Evolutionary conservation across 2,113 vertebrate genomes (phyloP).

Genomic region (Marmota flaviventris): DNA sequence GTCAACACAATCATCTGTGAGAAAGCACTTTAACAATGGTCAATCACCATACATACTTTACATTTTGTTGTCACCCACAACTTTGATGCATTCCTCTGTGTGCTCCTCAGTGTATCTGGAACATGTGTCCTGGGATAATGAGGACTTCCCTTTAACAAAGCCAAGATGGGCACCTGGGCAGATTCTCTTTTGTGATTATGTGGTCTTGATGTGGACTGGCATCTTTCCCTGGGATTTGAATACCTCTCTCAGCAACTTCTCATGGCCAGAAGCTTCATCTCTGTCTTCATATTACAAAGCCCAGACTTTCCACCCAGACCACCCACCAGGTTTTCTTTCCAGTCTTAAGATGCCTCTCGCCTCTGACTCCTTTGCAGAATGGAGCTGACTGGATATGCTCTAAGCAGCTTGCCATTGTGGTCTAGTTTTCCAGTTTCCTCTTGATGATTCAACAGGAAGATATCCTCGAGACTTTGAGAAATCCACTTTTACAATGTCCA

Average conservation of each 20-base stretch:
- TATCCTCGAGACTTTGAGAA: not conserved
- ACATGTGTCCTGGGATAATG: conserved; percentile 9
- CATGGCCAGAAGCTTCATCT: conserved; percentile 18
- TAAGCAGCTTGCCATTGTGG: not conserved
- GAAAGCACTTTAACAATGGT: conserved; percentile 49
- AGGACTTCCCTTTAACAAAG: conserved; percentile 48
- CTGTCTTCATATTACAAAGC: conserved; percentile 57
- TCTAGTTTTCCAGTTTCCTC: not conserved
- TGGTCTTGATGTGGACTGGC: conserved; percentile 68
- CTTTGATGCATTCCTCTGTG: conserved; percentile 62
- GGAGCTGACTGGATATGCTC: not conserved
- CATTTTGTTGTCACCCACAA: conserved; percentile 28
- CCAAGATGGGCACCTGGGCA: conserved; percentile 54
- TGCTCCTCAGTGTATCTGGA: conserved; percentile 21
- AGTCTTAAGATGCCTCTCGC: not conserved
- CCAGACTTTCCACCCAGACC: conserved; percentile 33
- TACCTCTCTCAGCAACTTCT: conserved; percentile 31
- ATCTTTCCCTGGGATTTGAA: conserved; percentile 44
- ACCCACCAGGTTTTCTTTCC: conserved; percentile 65
- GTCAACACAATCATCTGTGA: not conserved
- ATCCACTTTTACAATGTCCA: not conserved
- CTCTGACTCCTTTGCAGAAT: conserved; percentile 25
- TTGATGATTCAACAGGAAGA: not conserved
- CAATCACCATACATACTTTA: not conserved
- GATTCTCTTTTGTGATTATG: conserved; percentile 28